These are phyloP conservation scores for Tinea pellionella DNA, from an alignment of 2,888 invertebrate species.

Conservation along the genomic window DNA sequence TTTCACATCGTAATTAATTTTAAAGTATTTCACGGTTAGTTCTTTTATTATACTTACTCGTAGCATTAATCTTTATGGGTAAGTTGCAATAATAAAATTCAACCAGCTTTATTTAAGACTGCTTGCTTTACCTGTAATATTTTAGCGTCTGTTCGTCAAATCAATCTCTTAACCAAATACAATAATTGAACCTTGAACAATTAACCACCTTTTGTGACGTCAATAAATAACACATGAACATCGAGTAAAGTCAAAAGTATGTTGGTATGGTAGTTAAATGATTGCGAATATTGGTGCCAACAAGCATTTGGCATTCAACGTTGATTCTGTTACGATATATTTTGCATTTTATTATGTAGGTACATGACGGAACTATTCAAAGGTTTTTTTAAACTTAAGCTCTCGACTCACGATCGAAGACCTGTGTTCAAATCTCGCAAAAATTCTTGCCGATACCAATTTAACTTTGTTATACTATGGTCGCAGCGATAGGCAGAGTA, in stretches of 20 bases:
- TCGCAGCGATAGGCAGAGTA: too few species aligned
- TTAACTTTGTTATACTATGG: too few species aligned
- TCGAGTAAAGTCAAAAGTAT: background rate
- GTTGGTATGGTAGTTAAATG: slow-evolving; percentile 1
- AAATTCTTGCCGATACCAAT: too few species aligned
- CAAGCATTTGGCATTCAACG: slow-evolving; percentile 27
- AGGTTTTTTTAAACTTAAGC: background rate
- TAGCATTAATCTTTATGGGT: background rate
- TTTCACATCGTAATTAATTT: background rate
- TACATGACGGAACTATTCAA: background rate
- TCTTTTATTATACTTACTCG: background rate
- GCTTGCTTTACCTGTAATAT: background rate
- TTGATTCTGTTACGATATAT: slow-evolving; percentile 14
- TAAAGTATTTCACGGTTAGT: background rate
- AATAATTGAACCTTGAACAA: too few species aligned
- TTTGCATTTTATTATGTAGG: background rate
- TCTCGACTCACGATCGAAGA: too few species aligned
- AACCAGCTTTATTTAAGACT: background rate
- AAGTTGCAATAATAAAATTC: background rate
- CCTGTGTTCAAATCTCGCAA: too few species aligned
- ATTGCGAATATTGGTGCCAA: slow-evolving; percentile 31
- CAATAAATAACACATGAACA: background rate
- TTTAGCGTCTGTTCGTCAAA: background rate
- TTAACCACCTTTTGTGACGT: too few species aligned
- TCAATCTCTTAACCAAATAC: background rate